Evolutionary conservation across 2,888 invertebrate species (phyloP), one percentile per base, ranked within the genome.

Genomic region (Caenorhabditis sp.): DNA sequence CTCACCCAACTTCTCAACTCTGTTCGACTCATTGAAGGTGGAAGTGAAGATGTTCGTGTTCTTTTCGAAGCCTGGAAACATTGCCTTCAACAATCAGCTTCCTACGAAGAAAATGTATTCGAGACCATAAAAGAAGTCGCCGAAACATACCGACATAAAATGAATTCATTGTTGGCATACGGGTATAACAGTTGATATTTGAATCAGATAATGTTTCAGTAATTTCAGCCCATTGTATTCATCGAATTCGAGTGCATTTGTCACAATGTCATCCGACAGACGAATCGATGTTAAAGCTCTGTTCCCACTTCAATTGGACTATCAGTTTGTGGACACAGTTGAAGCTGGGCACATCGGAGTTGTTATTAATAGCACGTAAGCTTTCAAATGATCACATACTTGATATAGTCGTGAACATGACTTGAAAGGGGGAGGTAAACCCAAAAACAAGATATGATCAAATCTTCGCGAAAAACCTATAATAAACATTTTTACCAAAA

Each of bases 11-110:
- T 70, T 19, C 24, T 66, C 43, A 69, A 75, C n/a, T 26, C 69
- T 19, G 75, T 75, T 19, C 65, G 75, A 51, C 57, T 75, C n/a
- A 70, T 61, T 19, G 50, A 68, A 5, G 66, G 65, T n/a, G 64
- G 67, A n/a, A 62, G 65, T 3, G 75, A 75, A 70, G 75, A 75
- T 61, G 75, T 75, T 49, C 63, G 69, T n/a, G 69, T 75, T n/a
- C 51, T 75, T 23, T 75, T 69, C 61, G 69, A 75, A 26, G 53
- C 64, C 17, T 75, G 75, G 75, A 75, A 70, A 31, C 23, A 57
- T 4, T 67, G 68, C 51, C 67, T 75, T 17, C 69, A 69, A 55
- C 58, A 54, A 23, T 64, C 69, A 1, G 61, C 65, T 6, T 51
- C 61, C 17, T 23, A 64, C 5, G 75, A 69, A 50, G 67, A 67